Percentiles rank a stretch among this genome's conserved stretches.
phyloP scores from a whole-genome alignment of 2,888 invertebrate genomes.

The Nephrocerus scutellatus region DNA sequence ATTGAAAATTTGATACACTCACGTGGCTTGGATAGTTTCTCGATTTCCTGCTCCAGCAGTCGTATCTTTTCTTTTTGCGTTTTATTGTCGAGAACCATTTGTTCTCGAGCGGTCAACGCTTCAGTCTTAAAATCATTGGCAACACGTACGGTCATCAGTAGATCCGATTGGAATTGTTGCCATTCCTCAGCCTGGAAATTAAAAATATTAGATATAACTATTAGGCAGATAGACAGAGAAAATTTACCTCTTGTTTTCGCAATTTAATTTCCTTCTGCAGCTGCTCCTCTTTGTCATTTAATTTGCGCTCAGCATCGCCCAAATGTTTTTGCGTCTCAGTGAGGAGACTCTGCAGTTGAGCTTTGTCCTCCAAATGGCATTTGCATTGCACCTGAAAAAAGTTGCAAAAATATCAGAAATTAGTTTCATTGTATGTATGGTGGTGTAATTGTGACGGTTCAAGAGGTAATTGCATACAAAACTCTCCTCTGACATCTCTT shows the following conservation, averaged over 20 bases:
- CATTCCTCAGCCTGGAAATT: slow-evolving; percentile 60
- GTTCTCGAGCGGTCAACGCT: slow-evolving; percentile 81
- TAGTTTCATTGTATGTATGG: not conserved
- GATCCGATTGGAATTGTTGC: slow-evolving; percentile 90
- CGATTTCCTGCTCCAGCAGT: slow-evolving; percentile 69
- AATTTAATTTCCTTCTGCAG: slow-evolving; percentile 58
- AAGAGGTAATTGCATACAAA: too few relatives aligned
- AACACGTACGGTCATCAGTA: slow-evolving; percentile 86
- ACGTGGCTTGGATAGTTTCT: slow-evolving; percentile 59
- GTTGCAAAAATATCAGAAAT: not conserved
- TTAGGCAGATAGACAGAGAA: too few relatives aligned
- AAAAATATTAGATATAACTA: too few relatives aligned
- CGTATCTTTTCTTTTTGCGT: slow-evolving; percentile 69
- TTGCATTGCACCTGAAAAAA: slow-evolving; percentile 41
- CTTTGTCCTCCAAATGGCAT: slow-evolving; percentile 46
- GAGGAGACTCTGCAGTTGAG: slow-evolving; percentile 42
- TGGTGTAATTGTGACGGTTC: too few relatives aligned
- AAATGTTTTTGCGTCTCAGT: slow-evolving; percentile 75
- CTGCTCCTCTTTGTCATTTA: slow-evolving; percentile 60
- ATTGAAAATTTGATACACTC: slow-evolving; percentile 19
- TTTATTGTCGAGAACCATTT: slow-evolving; percentile 78
- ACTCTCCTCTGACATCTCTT: too few relatives aligned
- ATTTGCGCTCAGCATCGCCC: slow-evolving; percentile 61
- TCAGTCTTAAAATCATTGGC: slow-evolving; percentile 97
- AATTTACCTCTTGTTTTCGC: slow-evolving; percentile 56